A percentile compares a stretch with the other conserved stretches of the same genome.
Evolutionary conservation across 2,797 vertebrate species (phyloP).

Genomic region (Rhinoraja longicauda): DNA sequence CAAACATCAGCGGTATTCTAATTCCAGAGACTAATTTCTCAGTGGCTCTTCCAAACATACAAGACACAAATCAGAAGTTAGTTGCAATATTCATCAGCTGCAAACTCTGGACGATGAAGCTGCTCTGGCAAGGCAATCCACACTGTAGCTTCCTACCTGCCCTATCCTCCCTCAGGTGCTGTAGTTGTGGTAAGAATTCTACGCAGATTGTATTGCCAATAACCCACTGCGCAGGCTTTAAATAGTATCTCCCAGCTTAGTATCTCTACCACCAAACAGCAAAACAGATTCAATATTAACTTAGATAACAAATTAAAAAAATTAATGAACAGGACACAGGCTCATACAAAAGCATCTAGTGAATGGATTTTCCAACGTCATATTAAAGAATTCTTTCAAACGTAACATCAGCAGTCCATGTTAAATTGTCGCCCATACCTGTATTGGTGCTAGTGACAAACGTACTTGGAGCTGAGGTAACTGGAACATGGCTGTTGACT

Average conservation of each 20-base stretch:
- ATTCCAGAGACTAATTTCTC: not conserved
- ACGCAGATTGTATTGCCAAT: not conserved
- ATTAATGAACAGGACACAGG: not conserved
- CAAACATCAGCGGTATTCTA: not conserved
- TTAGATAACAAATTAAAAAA: not conserved
- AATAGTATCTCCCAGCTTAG: not conserved
- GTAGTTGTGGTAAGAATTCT: not conserved
- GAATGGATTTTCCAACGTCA: not conserved
- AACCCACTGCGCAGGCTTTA: not conserved
- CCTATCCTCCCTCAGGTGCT: not conserved
- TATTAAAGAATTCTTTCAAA: not conserved
- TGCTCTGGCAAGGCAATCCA: not conserved
- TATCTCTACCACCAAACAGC: not conserved
- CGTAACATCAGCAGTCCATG: no score
- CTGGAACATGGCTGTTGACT: slow-evolving; percentile 63
- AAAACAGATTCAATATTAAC: not conserved
- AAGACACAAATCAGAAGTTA: not conserved
- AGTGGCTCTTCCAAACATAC: not conserved
- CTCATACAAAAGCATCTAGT: not conserved
- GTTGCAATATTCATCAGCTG: not conserved
- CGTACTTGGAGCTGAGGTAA: slow-evolving; percentile 47
- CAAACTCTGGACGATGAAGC: not conserved
- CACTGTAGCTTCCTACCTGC: not conserved
- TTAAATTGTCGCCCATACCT: slow-evolving; percentile 54
- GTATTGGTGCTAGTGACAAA: slow-evolving; percentile 53